Base-by-base conservation (phyloP, 2,797 vertebrate species). In the Cyprinodon diabolis region DNA sequence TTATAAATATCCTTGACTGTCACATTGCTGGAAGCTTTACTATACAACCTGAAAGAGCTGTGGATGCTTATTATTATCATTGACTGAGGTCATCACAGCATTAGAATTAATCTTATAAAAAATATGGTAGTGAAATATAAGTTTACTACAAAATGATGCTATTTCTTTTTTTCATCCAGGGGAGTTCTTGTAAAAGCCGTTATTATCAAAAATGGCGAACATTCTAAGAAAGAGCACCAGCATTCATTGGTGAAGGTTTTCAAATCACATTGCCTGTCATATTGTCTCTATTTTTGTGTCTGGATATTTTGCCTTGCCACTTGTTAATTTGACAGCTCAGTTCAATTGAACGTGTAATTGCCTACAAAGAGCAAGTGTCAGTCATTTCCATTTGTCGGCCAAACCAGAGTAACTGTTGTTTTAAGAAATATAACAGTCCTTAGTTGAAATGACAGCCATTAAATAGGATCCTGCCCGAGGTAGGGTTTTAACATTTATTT, bases 281-380 rank as follows among this genome's bases (percentile, higher is more conserved):
- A 43, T 66, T 40, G 56, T 81, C 79, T 79, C 82, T 65, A 80
- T 89, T 84, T 75, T 65, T 47, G 72, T 76, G 73, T 19, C 35
- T 58, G 66, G 79, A 86, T 82, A 80, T 71, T 73, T 87, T 76
- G 68, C 79, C 37, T 56, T 71, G 63, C 74, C 77, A 86, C 81
- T 87, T 87, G 81, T 85, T 89, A 90, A 90, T 90, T 81, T 90
- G 85, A 91, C 88, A 90, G 82, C 85, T 90, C 77, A 45, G 76
- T 79, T 90, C 83, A 80, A 81, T 89, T 92, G 80, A 82, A 75
- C n/a, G 30, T 72, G 60, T 90, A 89, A 89, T 85, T 86, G 86
- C 86, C 88, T 76, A 72, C 86, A 79, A 83, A 80, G 75, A 84
- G 81, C 82, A 85, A 90, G 82, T 87, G 85, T 91, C 87, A 88